These are phyloP conservation scores for Acronicta aceris DNA, from an alignment of 2,888 invertebrate genomes.

Conservation along the genomic window DNA sequence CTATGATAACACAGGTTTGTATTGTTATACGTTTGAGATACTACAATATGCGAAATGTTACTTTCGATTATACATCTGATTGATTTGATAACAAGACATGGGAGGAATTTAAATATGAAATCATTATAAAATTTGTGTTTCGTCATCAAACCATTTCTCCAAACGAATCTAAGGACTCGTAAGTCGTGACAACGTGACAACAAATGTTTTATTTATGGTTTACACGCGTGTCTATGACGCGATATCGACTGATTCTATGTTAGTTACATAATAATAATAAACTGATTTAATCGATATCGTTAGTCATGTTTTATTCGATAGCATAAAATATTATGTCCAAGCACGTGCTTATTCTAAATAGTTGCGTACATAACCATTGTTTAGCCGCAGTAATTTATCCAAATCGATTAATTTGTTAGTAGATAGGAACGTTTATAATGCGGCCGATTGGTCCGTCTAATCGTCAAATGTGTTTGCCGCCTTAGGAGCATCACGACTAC, in stretches of 20 bases:
- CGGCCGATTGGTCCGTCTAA: conserved; percentile 18
- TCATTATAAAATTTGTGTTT: neutral
- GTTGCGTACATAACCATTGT: conserved; percentile 36
- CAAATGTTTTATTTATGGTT: conserved; percentile 12
- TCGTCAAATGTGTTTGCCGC: conserved; percentile 50
- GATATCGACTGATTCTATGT: neutral
- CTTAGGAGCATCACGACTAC: conserved; percentile 66
- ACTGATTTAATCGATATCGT: conserved; percentile 1
- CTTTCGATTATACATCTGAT: conserved; percentile 9
- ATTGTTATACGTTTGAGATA: conserved; percentile 43
- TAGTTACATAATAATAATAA: conserved; percentile 16
- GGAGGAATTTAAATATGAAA: neutral
- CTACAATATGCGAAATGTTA: conserved; percentile 36
- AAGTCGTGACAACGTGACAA: neutral
- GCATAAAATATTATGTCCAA: conserved; percentile 33
- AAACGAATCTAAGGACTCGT: neutral
- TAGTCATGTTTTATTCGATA: conserved; percentile 16
- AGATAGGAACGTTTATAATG: conserved; percentile 41
- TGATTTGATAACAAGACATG: conserved; percentile 10
- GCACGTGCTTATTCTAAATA: conserved; percentile 17
- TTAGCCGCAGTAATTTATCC: conserved; percentile 32
- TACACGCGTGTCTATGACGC: conserved; percentile 1
- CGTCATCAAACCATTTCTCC: neutral
- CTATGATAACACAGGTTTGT: conserved; percentile 46
- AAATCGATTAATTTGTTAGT: conserved; percentile 31